These are phyloP conservation scores for Volucella inflata DNA, from an alignment of 2,888 invertebrate species.

Conservation along the genomic window DNA sequence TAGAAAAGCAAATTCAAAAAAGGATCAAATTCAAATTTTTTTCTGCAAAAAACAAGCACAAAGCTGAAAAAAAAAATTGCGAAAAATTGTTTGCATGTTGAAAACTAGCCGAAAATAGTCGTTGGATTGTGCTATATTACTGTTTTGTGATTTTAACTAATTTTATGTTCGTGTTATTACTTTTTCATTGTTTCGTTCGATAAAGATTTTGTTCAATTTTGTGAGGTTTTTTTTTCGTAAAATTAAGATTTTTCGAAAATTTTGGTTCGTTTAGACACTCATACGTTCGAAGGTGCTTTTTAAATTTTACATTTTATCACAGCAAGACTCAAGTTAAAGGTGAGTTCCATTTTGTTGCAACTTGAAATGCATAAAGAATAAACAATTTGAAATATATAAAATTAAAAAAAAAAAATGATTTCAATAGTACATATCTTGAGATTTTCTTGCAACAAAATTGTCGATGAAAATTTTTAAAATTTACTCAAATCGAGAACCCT, in stretches of 20 bases:
- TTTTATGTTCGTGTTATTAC: constrained; percentile 41
- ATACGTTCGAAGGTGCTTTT: constrained; percentile 8
- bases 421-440: too few species aligned
- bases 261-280: not conserved
- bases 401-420: too few species aligned
- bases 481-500: too few species aligned
- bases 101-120: constrained; percentile 33
- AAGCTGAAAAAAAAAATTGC: constrained; percentile 21
- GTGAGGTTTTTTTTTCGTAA: constrained; percentile 8
- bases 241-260: too few species aligned
- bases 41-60: constrained; percentile 34
- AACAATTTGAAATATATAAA: too few species aligned
- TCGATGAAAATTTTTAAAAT: too few species aligned
- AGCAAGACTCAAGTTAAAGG: constrained; percentile 15
- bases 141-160: constrained; percentile 25
- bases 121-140: constrained; percentile 17
- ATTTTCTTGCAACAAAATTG: too few species aligned
- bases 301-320: not conserved
- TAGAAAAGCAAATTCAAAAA: constrained; percentile 64
- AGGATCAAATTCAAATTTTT: constrained; percentile 43
- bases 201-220: constrained; percentile 33
- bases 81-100: constrained; percentile 45
- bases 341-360: not conserved
- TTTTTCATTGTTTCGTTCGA: constrained; percentile 31
- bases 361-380: too few species aligned